Conservation (phyloP, 1,140 invertebrate species). For the Leguminivora glycinivorella region DNA sequence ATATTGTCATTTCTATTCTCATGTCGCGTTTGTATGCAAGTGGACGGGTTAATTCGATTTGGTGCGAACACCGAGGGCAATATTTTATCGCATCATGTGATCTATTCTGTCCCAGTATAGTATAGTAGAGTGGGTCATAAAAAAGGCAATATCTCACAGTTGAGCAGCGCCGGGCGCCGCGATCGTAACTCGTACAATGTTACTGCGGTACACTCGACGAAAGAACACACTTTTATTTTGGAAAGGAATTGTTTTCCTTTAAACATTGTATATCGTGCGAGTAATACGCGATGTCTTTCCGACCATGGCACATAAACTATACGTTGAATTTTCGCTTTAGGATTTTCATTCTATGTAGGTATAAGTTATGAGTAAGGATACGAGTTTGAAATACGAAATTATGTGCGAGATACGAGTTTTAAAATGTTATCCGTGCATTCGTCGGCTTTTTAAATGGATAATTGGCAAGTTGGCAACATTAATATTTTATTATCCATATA, state of each 20-base stretch:
- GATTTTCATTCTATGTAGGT: too few relatives aligned
- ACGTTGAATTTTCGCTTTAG: background rate
- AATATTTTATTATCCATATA: too few relatives aligned
- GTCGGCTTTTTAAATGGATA: too few relatives aligned
- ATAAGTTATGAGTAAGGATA: too few relatives aligned
- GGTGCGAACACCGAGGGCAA: constrained; percentile 63
- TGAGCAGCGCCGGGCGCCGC: constrained; percentile 64
- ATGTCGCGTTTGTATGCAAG: constrained; percentile 73
- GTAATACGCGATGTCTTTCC: constrained; percentile 5
- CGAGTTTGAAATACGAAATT: too few relatives aligned
- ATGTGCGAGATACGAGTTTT: too few relatives aligned
- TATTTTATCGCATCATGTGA: constrained; percentile 78
- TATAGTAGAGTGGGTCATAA: constrained; percentile 76
- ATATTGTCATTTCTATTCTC: constrained; percentile 72
- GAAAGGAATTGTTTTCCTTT: constrained; percentile 48
- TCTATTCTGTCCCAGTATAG: constrained; percentile 75
- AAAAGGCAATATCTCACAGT: constrained; percentile 78
- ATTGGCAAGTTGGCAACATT: too few relatives aligned
- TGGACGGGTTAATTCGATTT: constrained; percentile 78
- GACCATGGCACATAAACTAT: constrained; percentile 16
- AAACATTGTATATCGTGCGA: constrained; percentile 37
- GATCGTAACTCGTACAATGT: constrained; percentile 76
- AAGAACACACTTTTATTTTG: constrained; percentile 54
- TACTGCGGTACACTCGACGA: constrained; percentile 58
- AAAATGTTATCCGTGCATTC: too few relatives aligned